Base-by-base conservation (phyloP, 2,888 invertebrate species). In the Plagodis dolabraria region DNA sequence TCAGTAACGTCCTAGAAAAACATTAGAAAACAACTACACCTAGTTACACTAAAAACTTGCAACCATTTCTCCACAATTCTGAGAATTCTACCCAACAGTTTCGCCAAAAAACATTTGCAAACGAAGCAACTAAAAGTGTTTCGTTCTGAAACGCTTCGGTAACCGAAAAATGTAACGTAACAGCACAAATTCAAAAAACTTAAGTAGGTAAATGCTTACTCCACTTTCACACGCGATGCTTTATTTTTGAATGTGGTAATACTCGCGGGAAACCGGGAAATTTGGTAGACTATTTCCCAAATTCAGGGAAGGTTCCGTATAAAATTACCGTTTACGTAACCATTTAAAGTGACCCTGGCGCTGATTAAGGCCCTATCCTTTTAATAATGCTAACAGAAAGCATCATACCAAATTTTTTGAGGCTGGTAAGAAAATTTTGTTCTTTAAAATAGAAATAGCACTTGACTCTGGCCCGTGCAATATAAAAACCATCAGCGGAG, bases 131-230 rank as follows among this genome's bases (percentile, higher is more conserved):
- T 61, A 11, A 54, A 63, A 66, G 52, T 55, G 22, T 22, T 22
- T 22, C 22, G 22, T 22, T 22, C 1, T n/a, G n/a, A n/a, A n/a
- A n/a, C 50, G 38, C 38, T 9, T 38, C 40, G 43, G 45, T n/a
- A n/a, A n/a, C 45, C 52, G 52, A 58, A 63, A 60, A 65, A 66
- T 56, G 38, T 42, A 4, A 50, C 33, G 50, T 50, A 50, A 34
- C 42, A 50, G 50, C 50, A 43, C 36, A 47, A 36, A 50, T 49
- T 56, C 57, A 55, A 63, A 63, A 38, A 59, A 57, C 56, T 67
- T 43, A 67, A 67, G 63, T 73, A 69, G 68, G 75, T 71, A 61
- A 75, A 76, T 67, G 77, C 68, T 77, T 69, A 72, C 61, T 64
- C 56, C 54, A 52, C 44, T 52, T 52, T n/a, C 42, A 51, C 77